phyloP scores from a whole-genome alignment of 2,888 invertebrate species.

The Poecilus cupreus region DNA sequence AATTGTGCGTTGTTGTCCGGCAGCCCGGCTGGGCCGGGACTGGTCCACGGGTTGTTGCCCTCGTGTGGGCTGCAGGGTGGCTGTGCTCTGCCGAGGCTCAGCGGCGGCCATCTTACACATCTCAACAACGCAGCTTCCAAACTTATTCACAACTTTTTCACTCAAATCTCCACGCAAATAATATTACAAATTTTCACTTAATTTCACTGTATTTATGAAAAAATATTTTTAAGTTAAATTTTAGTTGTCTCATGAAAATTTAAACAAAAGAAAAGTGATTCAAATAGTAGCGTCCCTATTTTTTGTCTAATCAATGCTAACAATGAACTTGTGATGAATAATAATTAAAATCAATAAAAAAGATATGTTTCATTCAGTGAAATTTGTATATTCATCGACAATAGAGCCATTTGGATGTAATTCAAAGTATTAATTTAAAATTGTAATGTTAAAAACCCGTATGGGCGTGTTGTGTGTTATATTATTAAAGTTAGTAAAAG shows the following conservation, averaged over 20 bases:
- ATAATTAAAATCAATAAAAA: constrained; percentile 18
- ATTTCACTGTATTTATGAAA: neutral
- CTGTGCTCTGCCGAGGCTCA: constrained; percentile 42
- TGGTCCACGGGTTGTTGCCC: constrained; percentile 63
- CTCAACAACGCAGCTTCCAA: constrained; percentile 29
- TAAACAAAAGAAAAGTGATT: neutral
- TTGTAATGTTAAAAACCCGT: constrained; percentile 54
- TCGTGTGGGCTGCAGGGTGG: constrained; percentile 62
- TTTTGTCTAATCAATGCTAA: neutral
- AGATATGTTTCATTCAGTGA: neutral
- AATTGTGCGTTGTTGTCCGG: constrained; percentile 33
- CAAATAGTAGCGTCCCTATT: constrained; percentile 25
- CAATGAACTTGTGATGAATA: constrained; percentile 8
- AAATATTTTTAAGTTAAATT: neutral
- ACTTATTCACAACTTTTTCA: neutral
- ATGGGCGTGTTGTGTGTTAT: constrained; percentile 44
- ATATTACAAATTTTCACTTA: neutral
- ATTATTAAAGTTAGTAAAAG: constrained; percentile 43
- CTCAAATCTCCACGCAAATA: neutral
- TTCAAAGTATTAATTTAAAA: constrained; percentile 12
- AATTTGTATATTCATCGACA: constrained; percentile 9
- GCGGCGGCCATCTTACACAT: constrained; percentile 62
- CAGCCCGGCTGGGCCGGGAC: neutral
- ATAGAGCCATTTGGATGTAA: constrained; percentile 10
- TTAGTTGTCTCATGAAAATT: neutral